Evolutionary conservation across 2,113 vertebrate species (phyloP).

Genomic region (Sturnus vulgaris): DNA sequence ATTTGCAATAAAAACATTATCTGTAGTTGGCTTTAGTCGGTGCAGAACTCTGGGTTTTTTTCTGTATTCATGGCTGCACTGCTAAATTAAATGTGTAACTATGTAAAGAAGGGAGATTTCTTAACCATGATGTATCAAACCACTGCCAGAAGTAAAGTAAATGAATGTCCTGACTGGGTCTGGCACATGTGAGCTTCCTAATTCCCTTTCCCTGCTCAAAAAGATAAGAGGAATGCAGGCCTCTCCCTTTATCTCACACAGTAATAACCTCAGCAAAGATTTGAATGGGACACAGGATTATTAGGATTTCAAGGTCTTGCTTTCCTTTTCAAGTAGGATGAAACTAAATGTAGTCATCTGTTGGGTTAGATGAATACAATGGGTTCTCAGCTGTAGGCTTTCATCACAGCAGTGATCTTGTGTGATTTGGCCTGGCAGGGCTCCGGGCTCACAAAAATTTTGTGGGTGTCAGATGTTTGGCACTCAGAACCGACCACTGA

Average conservation of each 20-base stretch:
- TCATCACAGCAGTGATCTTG: neutral
- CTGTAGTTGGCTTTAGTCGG: neutral
- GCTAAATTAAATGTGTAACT: neutral
- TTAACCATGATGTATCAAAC: neutral
- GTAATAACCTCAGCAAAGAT: constrained; percentile 8
- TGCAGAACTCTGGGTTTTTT: neutral
- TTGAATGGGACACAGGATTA: constrained; percentile 24
- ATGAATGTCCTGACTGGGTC: neutral
- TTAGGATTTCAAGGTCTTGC: constrained; percentile 3
- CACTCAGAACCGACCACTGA: neutral
- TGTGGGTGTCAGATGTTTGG: constrained; percentile 25
- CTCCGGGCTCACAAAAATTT: neutral
- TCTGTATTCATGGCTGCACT: neutral
- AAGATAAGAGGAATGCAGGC: neutral
- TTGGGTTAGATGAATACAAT: neutral
- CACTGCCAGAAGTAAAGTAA: neutral
- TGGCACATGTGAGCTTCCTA: neutral
- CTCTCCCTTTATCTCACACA: neutral
- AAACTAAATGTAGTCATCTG: constrained; percentile 18
- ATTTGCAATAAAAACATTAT: neutral
- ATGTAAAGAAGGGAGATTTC: neutral
- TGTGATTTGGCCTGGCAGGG: neutral
- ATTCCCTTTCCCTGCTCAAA: constrained; percentile 2
- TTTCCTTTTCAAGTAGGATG: constrained; percentile 38
- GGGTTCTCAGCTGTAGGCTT: neutral